These are phyloP conservation scores for Stigmatopora nigra DNA, from an alignment of 2,113 vertebrate genomes.

Conservation along the genomic window DNA sequence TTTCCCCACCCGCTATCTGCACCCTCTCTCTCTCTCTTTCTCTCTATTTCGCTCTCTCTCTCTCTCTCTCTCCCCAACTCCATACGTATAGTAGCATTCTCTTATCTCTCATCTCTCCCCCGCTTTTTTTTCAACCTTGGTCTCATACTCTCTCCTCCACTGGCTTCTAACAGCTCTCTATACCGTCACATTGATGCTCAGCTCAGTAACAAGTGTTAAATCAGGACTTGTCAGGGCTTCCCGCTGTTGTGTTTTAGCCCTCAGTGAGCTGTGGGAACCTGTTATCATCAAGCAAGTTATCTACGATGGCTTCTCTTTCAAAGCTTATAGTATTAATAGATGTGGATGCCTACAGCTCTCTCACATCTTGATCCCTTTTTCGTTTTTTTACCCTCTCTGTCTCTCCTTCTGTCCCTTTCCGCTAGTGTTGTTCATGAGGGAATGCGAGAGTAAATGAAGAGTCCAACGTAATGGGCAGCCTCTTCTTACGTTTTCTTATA, in stretches of 20 bases:
- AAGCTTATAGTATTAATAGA: slow-evolving; percentile 36
- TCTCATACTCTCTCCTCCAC: slow-evolving; percentile 18
- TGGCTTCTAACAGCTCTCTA: slow-evolving; percentile 43
- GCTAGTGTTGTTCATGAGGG: slow-evolving; percentile 30
- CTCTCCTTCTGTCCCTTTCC: neutral
- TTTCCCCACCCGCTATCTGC: slow-evolving; percentile 70
- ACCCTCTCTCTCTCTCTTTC: slow-evolving; percentile 48
- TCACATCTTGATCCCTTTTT: slow-evolving; percentile 22
- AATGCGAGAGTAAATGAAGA: slow-evolving; percentile 25
- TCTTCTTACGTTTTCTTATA: slow-evolving; percentile 44
- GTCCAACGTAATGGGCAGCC: slow-evolving; percentile 39
- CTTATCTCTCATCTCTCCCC: slow-evolving; percentile 38
- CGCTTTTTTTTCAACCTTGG: slow-evolving; percentile 22
- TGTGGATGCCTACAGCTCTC: slow-evolving; percentile 24
- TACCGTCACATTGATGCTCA: slow-evolving; percentile 24
- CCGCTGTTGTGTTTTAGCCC: slow-evolving; percentile 16
- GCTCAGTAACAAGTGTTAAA: slow-evolving; percentile 31
- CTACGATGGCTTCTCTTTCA: slow-evolving; percentile 21
- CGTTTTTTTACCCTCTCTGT: slow-evolving; percentile 5
- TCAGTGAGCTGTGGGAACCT: slow-evolving; percentile 21
- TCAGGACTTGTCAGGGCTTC: slow-evolving; percentile 14
- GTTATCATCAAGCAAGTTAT: slow-evolving; percentile 21
- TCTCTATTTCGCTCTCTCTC: slow-evolving; percentile 15
- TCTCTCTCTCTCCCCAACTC: slow-evolving; percentile 40
- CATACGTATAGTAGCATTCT: slow-evolving; percentile 46